These are phyloP conservation scores for Odocoileus hemionus DNA, from an alignment of 2,113 vertebrate genomes.

Conservation along the genomic window DNA sequence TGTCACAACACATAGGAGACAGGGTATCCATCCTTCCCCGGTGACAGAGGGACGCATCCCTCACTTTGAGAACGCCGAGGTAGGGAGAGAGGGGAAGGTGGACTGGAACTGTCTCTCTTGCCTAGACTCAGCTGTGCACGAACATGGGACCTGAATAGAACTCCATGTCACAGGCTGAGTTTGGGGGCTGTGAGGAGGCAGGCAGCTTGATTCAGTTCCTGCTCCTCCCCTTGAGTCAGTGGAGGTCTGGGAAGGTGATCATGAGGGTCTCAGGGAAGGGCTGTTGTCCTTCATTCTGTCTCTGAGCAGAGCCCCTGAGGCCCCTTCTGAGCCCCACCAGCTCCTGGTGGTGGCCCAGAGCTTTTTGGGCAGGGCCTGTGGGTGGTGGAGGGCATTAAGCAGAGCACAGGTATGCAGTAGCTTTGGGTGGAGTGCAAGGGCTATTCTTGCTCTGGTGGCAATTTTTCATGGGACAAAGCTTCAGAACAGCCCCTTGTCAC, in stretches of 20 bases:
- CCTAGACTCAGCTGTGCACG: accelerated
- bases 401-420: too few relatives aligned
- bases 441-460: neutral
- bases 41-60: neutral
- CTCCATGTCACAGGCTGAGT: neutral
- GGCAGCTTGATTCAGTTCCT: neutral
- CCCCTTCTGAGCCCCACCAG: neutral
- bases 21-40: neutral
- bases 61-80: neutral
- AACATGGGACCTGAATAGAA: neutral
- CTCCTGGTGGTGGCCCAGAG: neutral
- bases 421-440: neutral
- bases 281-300: neutral
- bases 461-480: neutral
- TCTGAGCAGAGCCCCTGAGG: neutral
- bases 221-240: too few relatives aligned
- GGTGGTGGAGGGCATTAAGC: neutral
- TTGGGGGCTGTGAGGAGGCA: neutral
- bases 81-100: neutral
- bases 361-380: neutral
- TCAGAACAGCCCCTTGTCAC: neutral
- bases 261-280: neutral
- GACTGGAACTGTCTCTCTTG: neutral
- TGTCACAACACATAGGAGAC: neutral
- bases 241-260: neutral